A percentile compares a stretch with the other conserved stretches of the same genome.
These are phyloP conservation scores for Clytia hemisphaerica DNA, from an alignment of 30 jellyfish, hydroid and myxozoan genomes.

Conservation along the genomic window DNA sequence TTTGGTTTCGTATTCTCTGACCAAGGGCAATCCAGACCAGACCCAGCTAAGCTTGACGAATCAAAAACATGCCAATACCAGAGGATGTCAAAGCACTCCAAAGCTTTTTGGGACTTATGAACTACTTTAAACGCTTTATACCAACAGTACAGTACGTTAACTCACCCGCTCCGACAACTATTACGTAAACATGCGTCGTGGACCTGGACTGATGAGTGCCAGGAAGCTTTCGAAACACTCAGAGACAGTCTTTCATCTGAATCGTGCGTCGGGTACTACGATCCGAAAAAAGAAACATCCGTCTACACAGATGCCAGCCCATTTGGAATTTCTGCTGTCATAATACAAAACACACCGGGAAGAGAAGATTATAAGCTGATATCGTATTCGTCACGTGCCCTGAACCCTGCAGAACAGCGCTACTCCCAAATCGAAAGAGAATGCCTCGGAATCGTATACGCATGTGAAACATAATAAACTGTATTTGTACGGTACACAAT, in stretches of 20 bases:
- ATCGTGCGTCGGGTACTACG: conserved; percentile 40
- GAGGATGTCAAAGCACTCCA: conserved; percentile 21
- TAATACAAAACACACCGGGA: conserved; percentile 27
- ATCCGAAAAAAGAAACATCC: conserved; percentile 31
- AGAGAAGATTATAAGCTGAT: conserved; percentile 27
- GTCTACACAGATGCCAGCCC: conserved; percentile 43
- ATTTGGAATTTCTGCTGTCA: conserved; percentile 42
- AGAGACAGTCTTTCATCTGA: conserved; percentile 19
- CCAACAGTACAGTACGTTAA: conserved; percentile 19
- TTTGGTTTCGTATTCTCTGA: conserved; percentile 10
- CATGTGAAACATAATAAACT: too few relatives aligned
- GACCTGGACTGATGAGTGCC: conserved; percentile 34
- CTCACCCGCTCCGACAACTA: conserved; percentile 23
- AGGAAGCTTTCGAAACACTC: conserved; percentile 9
- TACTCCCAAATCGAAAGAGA: conserved; percentile 63
- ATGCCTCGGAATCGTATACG: conserved; percentile 33
- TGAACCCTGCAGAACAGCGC: conserved; percentile 30
- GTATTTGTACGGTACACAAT: too few relatives aligned
- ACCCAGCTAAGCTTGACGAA: conserved; percentile 28
- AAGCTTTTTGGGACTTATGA: conserved; percentile 31
- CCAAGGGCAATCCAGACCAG: conserved; percentile 44
- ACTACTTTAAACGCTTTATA: conserved; percentile 24
- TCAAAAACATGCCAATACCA: conserved; percentile 17
- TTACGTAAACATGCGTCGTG: conserved; percentile 5
- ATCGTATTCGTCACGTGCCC: conserved; percentile 47